Evolutionary conservation across 2,888 invertebrate species (phyloP), one percentile per base, ranked within the genome.

Genomic region (Branchipolynoe longqiensis): DNA sequence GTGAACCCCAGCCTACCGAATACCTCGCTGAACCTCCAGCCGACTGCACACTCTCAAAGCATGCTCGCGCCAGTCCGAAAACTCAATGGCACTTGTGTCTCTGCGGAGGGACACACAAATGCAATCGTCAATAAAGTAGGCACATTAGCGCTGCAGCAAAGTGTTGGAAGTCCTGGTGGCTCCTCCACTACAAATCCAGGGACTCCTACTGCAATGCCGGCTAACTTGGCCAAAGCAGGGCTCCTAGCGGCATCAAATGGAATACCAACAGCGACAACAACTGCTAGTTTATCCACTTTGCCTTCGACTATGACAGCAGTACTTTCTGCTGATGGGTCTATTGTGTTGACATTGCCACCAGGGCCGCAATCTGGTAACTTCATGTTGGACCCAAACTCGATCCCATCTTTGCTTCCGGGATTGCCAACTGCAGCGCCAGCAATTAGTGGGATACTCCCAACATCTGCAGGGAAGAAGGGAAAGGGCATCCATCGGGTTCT

Each of bases 281-380:
- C 36, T 14, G 14, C 59, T 3, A 38, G 58, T 58, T 59, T 59
- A 0, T 54, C 78, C 28, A 31, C 41, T 8, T 28, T 78, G 22
- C 78, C 78, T 1, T 78, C 78, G 0, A 78, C 64, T 0, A 64
- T 69, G 69, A 86, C 88, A 8, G 89, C 89, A 3, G 87, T 88
- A 85, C 59, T 89, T 31, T 87, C 89, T 18, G 87, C 89, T 6
- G 89, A 90, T 56, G 91, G 91, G 4, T 90, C 92, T 0, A 91
- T 93, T 38, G 89, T 93, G 38, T 87, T 93, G 40, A 91, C 91
- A 36, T 89, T 92, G 83, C 89, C 90, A 33, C 89, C 90, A 88
- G 74, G 89, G 89, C 36, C 82, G 14, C 82, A 87, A 83, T 82
- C 85, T 41, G 82, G 74, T 58, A 41, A 74, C 40, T 31, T 85